phyloP scores from a whole-genome alignment of 1,140 invertebrate genomes.

The Heliconius eleuchia region DNA sequence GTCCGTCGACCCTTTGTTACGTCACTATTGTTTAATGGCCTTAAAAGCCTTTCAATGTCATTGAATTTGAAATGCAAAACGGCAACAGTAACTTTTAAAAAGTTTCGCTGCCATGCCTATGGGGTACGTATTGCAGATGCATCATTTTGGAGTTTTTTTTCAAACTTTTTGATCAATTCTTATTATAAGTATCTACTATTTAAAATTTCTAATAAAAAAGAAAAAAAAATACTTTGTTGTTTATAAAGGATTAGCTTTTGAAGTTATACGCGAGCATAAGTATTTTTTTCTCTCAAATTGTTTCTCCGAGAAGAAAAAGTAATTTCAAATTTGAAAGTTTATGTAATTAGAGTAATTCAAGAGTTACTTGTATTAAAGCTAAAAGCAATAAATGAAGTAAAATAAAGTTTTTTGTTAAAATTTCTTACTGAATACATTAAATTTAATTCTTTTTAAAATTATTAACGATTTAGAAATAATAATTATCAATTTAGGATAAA shows the following conservation, averaged over 20 bases:
- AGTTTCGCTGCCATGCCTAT: background rate
- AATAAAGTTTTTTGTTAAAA: too few species aligned
- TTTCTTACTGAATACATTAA: too few species aligned
- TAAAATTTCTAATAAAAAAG: background rate
- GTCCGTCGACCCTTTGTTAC: conserved; percentile 59
- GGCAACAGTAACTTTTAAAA: conserved; percentile 28
- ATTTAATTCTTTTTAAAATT: too few species aligned
- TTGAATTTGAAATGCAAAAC: conserved; percentile 54
- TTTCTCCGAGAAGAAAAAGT: too few species aligned
- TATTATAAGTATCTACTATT: background rate
- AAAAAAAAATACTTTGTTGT: background rate
- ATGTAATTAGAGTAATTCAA: too few species aligned
- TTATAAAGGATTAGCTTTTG: background rate
- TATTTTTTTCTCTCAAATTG: too few species aligned
- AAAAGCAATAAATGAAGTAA: too few species aligned
- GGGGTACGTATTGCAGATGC: background rate
- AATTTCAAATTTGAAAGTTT: too few species aligned
- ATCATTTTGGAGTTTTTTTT: background rate
- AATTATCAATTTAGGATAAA: too few species aligned
- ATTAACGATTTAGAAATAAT: too few species aligned
- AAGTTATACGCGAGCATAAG: background rate
- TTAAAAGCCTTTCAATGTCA: conserved; percentile 76
- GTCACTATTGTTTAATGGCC: conserved; percentile 68
- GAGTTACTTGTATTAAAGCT: too few species aligned
- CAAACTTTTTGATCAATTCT: background rate